Evolutionary conservation across 2,113 vertebrate genomes (phyloP), one percentile per base, ranked within the genome.

Genomic region (Redunca redunca): DNA sequence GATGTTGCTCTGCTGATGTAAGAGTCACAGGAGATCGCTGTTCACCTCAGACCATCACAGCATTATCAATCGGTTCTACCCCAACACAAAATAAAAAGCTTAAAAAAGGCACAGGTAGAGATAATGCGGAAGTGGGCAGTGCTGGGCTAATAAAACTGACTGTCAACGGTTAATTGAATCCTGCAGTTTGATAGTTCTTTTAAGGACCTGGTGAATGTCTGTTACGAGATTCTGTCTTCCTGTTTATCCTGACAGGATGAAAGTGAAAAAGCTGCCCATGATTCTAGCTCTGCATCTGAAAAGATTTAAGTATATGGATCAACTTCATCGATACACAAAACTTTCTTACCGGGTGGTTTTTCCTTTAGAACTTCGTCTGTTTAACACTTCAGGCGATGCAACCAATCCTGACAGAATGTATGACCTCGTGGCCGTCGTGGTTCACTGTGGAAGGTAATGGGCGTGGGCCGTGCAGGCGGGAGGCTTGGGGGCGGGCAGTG

Each of bases 231-330:
- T 93, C 30, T 96, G 43, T 94, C n/a, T 81, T 94, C 86, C 74
- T 93, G 85, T 97, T 92, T 97, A 55, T 94, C 96, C 98, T 53
- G 82, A 85, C 94, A 99, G 99, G 98, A 99, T 99, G 99, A 99
- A 99, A 98, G 99, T 99, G 87, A 99, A 99, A 98, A 99, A 99
- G 97, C 98, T 99, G 95, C 99, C 99, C 96, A 99, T 99, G 99
- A 99, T 99, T 98, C 98, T 99, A 96, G 99, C 99, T 93, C 99
- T 99, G 10, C 99, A 99, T 97, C 98, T 99, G 97, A 99, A 99
- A 98, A 99, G 99, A 97, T 99, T 99, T 98, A 99, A 99, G 88
- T 99, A 99, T 55, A 99, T 99, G 99, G 99, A 99, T 98, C 99
- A 99, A 83, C 98, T 99, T 91, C 99, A 99, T 98, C 99, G 99